Conservation (phyloP, 2,113 vertebrate species). For the Dunckerocampus dactyliophorus region DNA sequence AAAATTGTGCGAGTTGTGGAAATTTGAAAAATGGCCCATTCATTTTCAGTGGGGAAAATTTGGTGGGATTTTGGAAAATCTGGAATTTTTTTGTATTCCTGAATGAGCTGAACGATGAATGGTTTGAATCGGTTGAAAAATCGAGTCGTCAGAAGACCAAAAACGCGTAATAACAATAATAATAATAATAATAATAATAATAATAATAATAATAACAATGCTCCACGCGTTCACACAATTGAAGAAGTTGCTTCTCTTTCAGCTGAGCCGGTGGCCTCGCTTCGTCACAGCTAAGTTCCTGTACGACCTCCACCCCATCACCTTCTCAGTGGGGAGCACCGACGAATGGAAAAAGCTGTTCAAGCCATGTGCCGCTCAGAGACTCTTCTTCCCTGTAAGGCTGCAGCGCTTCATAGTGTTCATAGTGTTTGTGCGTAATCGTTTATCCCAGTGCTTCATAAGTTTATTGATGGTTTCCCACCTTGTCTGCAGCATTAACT, state of each 20-base stretch:
- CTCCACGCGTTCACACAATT: too few relatives aligned
- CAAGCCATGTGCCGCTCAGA: slow-evolving; percentile 96
- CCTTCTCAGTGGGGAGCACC: slow-evolving; percentile 91
- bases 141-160: too few relatives aligned
- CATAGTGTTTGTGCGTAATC: slow-evolving; percentile 17
- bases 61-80: too few relatives aligned
- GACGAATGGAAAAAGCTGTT: slow-evolving; percentile 99
- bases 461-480: slow-evolving; percentile 39
- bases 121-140: too few relatives aligned
- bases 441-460: slow-evolving; percentile 2
- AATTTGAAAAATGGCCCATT: too few relatives aligned
- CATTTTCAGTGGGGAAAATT: too few relatives aligned
- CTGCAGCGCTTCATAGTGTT: slow-evolving; percentile 14
- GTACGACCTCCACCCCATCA: slow-evolving; percentile 90
- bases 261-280: slow-evolving; percentile 88
- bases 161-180: too few relatives aligned
- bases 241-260: slow-evolving; percentile 36
- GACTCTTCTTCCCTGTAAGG: slow-evolving; percentile 96
- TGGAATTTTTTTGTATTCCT: too few relatives aligned
- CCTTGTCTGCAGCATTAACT: slow-evolving; percentile 17
- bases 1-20: too few relatives aligned
- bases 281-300: slow-evolving; percentile 80
- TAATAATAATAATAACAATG: too few relatives aligned
- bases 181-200: too few relatives aligned
- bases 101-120: too few relatives aligned